phyloP scores from a whole-genome alignment of 2,113 vertebrate species.

The Colinus virginianus region DNA sequence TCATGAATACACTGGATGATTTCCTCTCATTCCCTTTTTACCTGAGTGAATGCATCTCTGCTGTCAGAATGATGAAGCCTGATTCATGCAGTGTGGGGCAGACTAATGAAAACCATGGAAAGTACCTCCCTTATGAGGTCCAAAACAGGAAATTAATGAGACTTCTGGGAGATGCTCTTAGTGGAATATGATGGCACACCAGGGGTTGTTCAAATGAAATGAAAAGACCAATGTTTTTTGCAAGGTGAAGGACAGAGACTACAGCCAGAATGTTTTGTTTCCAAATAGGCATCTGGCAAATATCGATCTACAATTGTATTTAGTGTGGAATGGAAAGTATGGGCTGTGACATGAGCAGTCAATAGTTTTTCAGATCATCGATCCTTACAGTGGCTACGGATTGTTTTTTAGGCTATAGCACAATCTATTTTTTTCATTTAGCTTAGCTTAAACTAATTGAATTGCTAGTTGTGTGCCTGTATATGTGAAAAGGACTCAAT shows the following conservation, averaged over 20 bases:
- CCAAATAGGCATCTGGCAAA: constrained; percentile 24
- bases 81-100: rapidly evolving
- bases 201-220: background rate
- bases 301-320: background rate
- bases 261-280: background rate
- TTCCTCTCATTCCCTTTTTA: background rate
- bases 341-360: constrained; percentile 29
- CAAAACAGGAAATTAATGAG: background rate
- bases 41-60: background rate
- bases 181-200: background rate
- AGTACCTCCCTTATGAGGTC: background rate
- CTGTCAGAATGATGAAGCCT: background rate
- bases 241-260: constrained; percentile 9
- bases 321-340: constrained; percentile 44
- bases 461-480: background rate
- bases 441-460: constrained; percentile 20
- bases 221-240: background rate
- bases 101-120: background rate
- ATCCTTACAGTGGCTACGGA: constrained; percentile 26
- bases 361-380: constrained; percentile 32
- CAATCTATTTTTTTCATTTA: constrained; percentile 21
- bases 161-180: background rate
- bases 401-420: background rate
- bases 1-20: background rate
- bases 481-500: background rate